These are phyloP conservation scores for Ranitomeya imitator DNA, from an alignment of 2,113 vertebrate genomes.

Conservation along the genomic window DNA sequence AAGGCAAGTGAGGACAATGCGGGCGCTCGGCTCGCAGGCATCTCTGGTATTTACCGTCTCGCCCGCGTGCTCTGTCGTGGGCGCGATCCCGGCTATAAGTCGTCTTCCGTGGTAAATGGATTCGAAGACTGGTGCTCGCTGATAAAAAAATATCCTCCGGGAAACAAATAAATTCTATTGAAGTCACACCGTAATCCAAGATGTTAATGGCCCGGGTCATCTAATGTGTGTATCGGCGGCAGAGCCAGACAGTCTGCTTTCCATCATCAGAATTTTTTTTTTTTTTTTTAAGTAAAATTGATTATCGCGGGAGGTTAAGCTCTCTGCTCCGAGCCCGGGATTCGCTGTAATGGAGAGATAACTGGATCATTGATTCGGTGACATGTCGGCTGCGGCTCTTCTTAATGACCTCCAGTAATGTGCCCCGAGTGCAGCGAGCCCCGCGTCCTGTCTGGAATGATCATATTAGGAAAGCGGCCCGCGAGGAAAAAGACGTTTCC, in stretches of 20 bases:
- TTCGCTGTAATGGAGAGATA: conserved; percentile 45
- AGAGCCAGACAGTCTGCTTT: conserved; percentile 40
- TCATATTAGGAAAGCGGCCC: neutral
- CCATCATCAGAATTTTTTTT: neutral
- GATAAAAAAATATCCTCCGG: conserved; percentile 42
- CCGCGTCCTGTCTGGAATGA: neutral
- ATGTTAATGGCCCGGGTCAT: conserved; percentile 40
- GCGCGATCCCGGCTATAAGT: conserved; percentile 2
- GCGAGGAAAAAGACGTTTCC: neutral
- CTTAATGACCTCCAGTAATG: conserved; percentile 44
- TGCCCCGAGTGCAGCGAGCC: neutral
- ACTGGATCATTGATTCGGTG: conserved; percentile 39
- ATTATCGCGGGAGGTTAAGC: conserved; percentile 36
- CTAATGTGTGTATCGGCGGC: neutral
- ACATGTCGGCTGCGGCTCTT: neutral
- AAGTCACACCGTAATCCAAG: conserved; percentile 12
- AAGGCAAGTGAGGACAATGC: conserved; percentile 42
- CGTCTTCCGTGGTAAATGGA: conserved; percentile 27
- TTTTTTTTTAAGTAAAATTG: conserved; percentile 23
- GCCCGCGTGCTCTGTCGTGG: neutral
- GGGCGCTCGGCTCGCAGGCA: neutral
- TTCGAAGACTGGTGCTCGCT: conserved; percentile 18
- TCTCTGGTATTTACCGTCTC: conserved; percentile 19
- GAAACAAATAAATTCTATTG: neutral
- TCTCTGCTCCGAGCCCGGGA: neutral